Conservation (phyloP, 2,797 vertebrate genomes). For the Austrolebias charrua region DNA sequence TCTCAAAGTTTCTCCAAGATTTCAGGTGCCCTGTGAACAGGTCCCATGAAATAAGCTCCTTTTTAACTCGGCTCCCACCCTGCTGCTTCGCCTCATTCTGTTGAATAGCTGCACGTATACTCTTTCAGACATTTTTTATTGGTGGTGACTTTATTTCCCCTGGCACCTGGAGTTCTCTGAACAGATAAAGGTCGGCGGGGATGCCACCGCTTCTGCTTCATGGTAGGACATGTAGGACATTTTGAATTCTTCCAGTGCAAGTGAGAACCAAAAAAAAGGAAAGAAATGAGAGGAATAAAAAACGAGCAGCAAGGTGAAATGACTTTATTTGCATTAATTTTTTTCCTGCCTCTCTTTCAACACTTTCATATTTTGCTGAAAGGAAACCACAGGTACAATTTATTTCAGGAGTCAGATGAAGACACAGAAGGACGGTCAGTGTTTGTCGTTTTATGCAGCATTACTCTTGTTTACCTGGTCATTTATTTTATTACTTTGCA, state of each 20-base stretch:
- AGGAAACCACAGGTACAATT: slow-evolving; percentile 42
- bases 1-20: slow-evolving; percentile 25
- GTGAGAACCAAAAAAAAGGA: slow-evolving; percentile 1
- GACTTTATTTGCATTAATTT: slow-evolving; percentile 27
- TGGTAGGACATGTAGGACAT: slow-evolving; percentile 30
- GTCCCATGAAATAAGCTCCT: slow-evolving; percentile 35
- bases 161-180: slow-evolving; percentile 13
- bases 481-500: slow-evolving; percentile 9
- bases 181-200: slow-evolving; percentile 40
- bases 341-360: slow-evolving; percentile 32
- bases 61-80: not conserved
- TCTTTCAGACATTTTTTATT: slow-evolving; percentile 35
- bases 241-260: slow-evolving; percentile 23
- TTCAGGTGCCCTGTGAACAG: slow-evolving; percentile 23
- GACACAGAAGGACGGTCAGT: slow-evolving; percentile 19
- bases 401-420: slow-evolving; percentile 50
- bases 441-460: slow-evolving; percentile 24
- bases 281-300: slow-evolving; percentile 6
- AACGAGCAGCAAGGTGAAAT: slow-evolving; percentile 16
- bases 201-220: slow-evolving; percentile 4
- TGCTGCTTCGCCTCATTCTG: slow-evolving; percentile 32
- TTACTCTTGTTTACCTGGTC: slow-evolving; percentile 3
- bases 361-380: slow-evolving; percentile 44
- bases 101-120: slow-evolving; percentile 29
- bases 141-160: slow-evolving; percentile 42